Conservation (phyloP, 1,140 invertebrate species). For the Chironomus striatipennis region DNA sequence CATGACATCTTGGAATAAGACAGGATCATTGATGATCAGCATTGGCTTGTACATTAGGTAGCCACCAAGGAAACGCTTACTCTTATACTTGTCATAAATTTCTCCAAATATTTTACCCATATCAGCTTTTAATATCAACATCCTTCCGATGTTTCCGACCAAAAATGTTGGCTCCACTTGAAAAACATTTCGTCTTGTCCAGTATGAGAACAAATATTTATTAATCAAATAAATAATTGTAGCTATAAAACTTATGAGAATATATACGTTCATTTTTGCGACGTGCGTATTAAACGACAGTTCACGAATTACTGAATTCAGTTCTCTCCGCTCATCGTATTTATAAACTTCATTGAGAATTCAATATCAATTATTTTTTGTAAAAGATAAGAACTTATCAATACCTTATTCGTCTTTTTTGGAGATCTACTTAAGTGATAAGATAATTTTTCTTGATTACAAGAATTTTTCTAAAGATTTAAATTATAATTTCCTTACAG, state of each 20-base stretch:
- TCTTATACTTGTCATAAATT: not conserved
- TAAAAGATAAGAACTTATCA: not conserved
- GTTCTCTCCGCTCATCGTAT: not conserved
- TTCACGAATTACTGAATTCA: not conserved
- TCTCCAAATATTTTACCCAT: not conserved
- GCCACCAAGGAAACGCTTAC: slow-evolving; percentile 28
- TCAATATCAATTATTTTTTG: not conserved
- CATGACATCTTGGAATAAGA: slow-evolving; percentile 39
- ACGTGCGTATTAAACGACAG: not conserved
- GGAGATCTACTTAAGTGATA: slow-evolving; percentile 54
- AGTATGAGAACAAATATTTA: not conserved
- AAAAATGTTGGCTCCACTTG: not conserved
- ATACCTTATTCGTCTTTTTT: slow-evolving; percentile 53
- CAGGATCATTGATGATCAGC: slow-evolving; percentile 36
- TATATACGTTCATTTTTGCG: not conserved
- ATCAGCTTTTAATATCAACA: not conserved
- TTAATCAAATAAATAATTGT: not conserved
- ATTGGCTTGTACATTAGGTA: slow-evolving; percentile 32
- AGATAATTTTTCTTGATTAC: no score
- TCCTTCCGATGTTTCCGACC: not conserved
- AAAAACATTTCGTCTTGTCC: not conserved
- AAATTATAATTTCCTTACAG: no score
- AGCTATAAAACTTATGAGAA: not conserved
- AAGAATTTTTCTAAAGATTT: no score
- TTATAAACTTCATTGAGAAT: not conserved